Evolutionary conservation across 2,797 vertebrate species (phyloP), one percentile per base, ranked within the genome.

Genomic region (Xiphophorus birchmanni): DNA sequence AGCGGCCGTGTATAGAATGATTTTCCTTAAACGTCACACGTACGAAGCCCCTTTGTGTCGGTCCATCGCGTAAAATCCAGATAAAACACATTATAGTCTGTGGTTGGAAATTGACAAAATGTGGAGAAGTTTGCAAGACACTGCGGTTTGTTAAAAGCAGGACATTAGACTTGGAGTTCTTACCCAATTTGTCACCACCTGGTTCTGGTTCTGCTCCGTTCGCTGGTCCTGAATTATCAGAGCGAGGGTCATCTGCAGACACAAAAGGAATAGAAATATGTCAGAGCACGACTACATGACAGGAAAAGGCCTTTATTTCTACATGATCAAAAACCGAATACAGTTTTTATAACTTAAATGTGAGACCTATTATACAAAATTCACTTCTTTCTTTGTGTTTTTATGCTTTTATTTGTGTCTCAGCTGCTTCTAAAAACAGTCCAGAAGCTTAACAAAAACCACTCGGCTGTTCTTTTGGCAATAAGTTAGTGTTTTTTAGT

Each of bases 211-310:
- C 81, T 0, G 77, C 56, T 71, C 75, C 86, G 3, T 85, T 89
- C 35, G 89, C 65, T 0, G 47, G 75, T 82, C 84, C 80, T 45
- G 83, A 45, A 87, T 91, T 93, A 79, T 86, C 90, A 54, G 92
- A 84, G 44, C 91, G 81, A 0, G 93, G 93, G 87, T 95, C 92
- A 81, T 95, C 95, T 95, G 88, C 81, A 29, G 48, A 89, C 79
- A 93, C 73, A 88, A 40, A 35, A 52, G 74, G 29, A 45, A 85
- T 40, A 82, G 26, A 84, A 54, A 26, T 77, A 63, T 69, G n/a
- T 44, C 37, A 40, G 48, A 32, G 47, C 48, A 23, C 0, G 35
- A 71, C 17, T 47, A 74, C 65, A 79, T 1, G 1, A 82, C 81
- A 79, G n/a, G 77, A 42, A 5, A 35, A 69, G 23, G 13, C 44